phyloP scores from a whole-genome alignment of 2,797 vertebrate species.

The Enteromius thamalakanensis region DNA sequence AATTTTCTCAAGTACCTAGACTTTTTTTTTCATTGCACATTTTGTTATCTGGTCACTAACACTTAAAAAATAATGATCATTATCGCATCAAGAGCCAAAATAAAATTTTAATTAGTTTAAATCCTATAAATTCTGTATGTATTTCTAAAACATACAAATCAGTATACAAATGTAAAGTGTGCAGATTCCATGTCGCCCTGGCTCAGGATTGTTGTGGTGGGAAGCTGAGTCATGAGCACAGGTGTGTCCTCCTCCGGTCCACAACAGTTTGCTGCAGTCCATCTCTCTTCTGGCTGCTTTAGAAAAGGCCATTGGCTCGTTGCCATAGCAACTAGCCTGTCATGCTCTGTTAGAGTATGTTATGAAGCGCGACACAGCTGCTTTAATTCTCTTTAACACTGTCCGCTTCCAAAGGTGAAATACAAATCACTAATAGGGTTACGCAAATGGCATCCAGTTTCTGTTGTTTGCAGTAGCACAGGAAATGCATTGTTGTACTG shows the following conservation, averaged over 20 bases:
- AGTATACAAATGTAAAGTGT: background rate
- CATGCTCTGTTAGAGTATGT: slow-evolving; percentile 35
- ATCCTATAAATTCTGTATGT: background rate
- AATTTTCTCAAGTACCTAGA: background rate
- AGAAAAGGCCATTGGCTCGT: slow-evolving; percentile 58
- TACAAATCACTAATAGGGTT: background rate
- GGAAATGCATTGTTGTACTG: background rate
- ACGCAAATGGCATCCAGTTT: background rate
- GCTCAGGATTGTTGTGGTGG: background rate
- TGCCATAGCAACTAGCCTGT: slow-evolving; percentile 58
- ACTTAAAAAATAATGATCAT: too few species aligned
- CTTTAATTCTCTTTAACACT: background rate
- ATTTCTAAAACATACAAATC: background rate
- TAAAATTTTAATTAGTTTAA: background rate
- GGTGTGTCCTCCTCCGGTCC: slow-evolving; percentile 37
- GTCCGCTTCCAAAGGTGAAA: background rate
- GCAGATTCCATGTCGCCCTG: background rate
- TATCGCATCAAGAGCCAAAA: too few species aligned
- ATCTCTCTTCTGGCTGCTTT: slow-evolving; percentile 48
- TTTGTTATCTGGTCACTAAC: background rate
- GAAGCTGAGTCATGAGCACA: slow-evolving; percentile 50
- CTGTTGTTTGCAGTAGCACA: slow-evolving; percentile 2
- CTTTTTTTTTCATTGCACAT: background rate
- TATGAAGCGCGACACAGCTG: slow-evolving; percentile 14
- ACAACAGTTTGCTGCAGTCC: slow-evolving; percentile 35